Evolutionary conservation across 2,888 invertebrate genomes (phyloP).

Genomic region (Apodemia hepburni): DNA sequence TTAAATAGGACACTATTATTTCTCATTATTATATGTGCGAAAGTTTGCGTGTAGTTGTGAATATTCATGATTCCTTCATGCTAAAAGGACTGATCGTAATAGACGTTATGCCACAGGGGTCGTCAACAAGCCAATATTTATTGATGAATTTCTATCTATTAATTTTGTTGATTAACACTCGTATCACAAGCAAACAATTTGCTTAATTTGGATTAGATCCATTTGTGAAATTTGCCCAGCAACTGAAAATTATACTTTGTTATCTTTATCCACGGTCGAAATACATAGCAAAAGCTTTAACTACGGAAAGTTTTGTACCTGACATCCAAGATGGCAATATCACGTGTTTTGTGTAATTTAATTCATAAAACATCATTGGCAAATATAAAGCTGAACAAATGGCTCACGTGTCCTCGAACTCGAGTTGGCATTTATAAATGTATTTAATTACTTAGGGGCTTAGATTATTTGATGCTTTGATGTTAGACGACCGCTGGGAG

Average conservation of each 20-base stretch:
- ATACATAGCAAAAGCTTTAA: not conserved
- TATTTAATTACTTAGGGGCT: slow-evolving; percentile 8
- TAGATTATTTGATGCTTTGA: not conserved
- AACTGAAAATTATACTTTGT: not conserved
- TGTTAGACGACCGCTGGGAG: not conserved
- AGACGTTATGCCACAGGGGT: too few relatives aligned
- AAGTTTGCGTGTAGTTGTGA: too few relatives aligned
- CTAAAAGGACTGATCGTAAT: too few relatives aligned
- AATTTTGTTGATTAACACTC: too few relatives aligned
- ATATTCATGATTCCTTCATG: too few relatives aligned
- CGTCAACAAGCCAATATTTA: too few relatives aligned
- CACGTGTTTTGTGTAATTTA: not conserved
- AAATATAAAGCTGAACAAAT: not conserved
- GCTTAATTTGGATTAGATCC: too few relatives aligned
- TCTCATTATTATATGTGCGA: too few relatives aligned
- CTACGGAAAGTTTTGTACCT: not conserved
- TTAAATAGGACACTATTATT: too few relatives aligned
- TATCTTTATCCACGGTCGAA: not conserved
- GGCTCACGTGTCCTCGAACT: slow-evolving; percentile 1
- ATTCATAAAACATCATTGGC: slow-evolving; percentile 5
- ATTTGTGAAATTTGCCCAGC: too few relatives aligned
- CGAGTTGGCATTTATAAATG: slow-evolving; percentile 7
- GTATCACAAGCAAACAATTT: too few relatives aligned
- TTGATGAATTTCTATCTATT: too few relatives aligned
- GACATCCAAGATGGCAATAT: not conserved